Evolutionary conservation across 2,888 invertebrate species (phyloP).

Genomic region (Mechanitis mazaeus): DNA sequence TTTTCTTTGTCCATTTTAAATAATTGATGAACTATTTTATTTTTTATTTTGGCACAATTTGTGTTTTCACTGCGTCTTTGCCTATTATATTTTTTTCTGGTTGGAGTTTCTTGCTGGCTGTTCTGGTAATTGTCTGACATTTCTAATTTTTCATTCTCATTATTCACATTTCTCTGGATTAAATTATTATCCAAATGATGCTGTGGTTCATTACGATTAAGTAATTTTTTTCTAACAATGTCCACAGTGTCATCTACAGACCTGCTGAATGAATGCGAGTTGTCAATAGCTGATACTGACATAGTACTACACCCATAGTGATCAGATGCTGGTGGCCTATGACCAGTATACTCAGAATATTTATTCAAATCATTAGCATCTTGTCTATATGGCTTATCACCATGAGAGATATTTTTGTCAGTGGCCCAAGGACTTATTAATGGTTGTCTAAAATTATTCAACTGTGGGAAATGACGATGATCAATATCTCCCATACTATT

Average conservation of each 20-base stretch:
- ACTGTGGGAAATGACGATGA: slow-evolving; percentile 39
- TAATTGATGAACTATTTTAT: slow-evolving; percentile 68
- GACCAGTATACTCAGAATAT: slow-evolving; percentile 52
- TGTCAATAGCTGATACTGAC: slow-evolving; percentile 42
- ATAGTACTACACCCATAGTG: slow-evolving; percentile 55
- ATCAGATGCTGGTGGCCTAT: slow-evolving; percentile 67
- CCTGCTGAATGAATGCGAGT: slow-evolving; percentile 58
- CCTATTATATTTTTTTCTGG: slow-evolving; percentile 45
- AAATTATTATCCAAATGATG: slow-evolving; percentile 32
- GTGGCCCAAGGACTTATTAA: slow-evolving; percentile 41
- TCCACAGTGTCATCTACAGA: slow-evolving; percentile 70
- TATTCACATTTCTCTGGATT: slow-evolving; percentile 30
- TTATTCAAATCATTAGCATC: slow-evolving; percentile 41
- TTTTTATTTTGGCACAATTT: slow-evolving; percentile 65
- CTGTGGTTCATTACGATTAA: slow-evolving; percentile 55
- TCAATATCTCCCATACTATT: slow-evolving; percentile 65
- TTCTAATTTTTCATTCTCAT: slow-evolving; percentile 35
- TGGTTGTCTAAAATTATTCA: slow-evolving; percentile 32
- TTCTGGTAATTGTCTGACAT: slow-evolving; percentile 29
- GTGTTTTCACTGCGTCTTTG: slow-evolving; percentile 44
- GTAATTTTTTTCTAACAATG: slow-evolving; percentile 55
- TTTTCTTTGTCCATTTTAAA: slow-evolving; percentile 73
- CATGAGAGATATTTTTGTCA: slow-evolving; percentile 38
- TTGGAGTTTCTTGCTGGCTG: slow-evolving; percentile 44
- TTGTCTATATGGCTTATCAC: slow-evolving; percentile 41